Percentiles rank a stretch among this genome's conserved stretches.
Evolutionary conservation across 2,797 vertebrate species (phyloP).

Genomic region (Sebastes nivosus): DNA sequence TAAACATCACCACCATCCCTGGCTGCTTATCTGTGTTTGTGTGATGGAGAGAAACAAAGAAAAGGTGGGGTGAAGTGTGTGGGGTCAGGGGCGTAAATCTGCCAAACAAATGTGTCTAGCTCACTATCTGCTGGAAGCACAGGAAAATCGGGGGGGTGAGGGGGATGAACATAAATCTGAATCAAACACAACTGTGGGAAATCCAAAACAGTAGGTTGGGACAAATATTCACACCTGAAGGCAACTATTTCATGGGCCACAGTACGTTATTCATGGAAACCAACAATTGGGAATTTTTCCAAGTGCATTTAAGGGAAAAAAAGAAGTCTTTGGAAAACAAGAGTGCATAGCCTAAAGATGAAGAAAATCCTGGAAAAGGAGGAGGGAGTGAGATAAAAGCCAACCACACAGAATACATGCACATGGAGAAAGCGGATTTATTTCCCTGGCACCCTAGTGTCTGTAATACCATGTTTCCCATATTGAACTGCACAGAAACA

Average conservation of each 20-base stretch:
- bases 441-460: not conserved
- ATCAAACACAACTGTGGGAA: not conserved
- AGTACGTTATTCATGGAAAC: not conserved
- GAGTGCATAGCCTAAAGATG: not conserved
- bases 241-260: not conserved
- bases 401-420: not conserved
- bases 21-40: conserved; percentile 43
- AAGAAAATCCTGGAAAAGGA: not conserved
- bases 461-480: conserved; percentile 22
- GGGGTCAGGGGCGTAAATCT: conserved; percentile 55
- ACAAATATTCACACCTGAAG: not conserved
- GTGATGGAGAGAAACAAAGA: conserved; percentile 7
- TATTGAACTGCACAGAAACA: conserved; percentile 36
- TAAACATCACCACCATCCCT: conserved; percentile 6
- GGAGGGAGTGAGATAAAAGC: not conserved
- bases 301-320: not conserved
- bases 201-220: not conserved
- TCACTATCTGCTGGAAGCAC: conserved; percentile 11
- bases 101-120: conserved; percentile 25
- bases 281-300: not conserved
- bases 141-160: not conserved
- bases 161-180: conserved; percentile 15
- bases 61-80: not conserved
- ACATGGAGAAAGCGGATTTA: not conserved
- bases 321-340: not conserved